Evolutionary conservation across 2,797 vertebrate species (phyloP).

Genomic region (Argentina silus): DNA sequence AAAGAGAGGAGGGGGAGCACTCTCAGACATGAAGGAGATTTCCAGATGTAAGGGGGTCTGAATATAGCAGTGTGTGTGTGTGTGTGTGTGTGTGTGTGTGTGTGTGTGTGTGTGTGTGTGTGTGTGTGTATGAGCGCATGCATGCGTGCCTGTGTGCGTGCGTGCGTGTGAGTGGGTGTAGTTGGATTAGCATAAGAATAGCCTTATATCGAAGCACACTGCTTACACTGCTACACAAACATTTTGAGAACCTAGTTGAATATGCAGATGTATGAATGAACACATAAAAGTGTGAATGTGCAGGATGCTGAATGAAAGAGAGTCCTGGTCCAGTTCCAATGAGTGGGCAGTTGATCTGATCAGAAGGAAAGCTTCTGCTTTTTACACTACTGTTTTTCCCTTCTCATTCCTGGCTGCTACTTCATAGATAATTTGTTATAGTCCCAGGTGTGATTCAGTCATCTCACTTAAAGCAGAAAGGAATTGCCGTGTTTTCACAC

Average conservation of each 20-base stretch:
- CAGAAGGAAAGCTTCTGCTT: neutral
- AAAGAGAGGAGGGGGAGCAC: slow-evolving; percentile 39
- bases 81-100: slow-evolving; percentile 7
- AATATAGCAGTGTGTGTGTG: slow-evolving; percentile 20
- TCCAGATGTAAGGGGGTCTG: slow-evolving; percentile 38
- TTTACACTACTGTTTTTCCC: too few species aligned
- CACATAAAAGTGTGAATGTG: neutral
- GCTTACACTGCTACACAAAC: neutral
- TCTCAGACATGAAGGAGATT: slow-evolving; percentile 30
- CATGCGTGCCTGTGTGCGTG: neutral
- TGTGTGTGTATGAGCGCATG: neutral
- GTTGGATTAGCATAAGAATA: slow-evolving; percentile 36
- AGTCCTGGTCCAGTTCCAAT: neutral
- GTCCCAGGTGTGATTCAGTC: too few species aligned
- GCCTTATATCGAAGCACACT: neutral
- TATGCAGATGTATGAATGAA: slow-evolving; percentile 6
- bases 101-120: slow-evolving; percentile 1
- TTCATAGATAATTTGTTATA: too few species aligned
- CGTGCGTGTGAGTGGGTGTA: neutral
- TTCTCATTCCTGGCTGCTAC: too few species aligned
- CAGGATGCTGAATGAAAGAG: neutral
- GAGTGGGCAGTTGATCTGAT: neutral
- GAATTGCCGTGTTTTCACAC: neutral
- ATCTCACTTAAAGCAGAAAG: too few species aligned
- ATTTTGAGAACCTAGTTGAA: slow-evolving; percentile 1